phyloP scores from a whole-genome alignment of 2,113 vertebrate genomes.

The Lophura nycthemera region DNA sequence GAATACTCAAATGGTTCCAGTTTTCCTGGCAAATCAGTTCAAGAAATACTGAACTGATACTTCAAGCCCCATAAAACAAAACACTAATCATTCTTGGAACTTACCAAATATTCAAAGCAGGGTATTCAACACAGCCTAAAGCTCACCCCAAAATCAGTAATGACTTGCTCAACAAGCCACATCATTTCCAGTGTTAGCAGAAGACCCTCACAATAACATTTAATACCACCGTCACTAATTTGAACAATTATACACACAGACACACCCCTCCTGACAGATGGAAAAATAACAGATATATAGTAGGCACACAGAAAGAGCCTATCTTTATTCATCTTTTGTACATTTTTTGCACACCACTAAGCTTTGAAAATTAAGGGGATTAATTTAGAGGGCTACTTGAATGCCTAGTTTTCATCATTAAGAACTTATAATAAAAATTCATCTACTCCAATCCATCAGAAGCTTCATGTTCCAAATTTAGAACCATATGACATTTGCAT shows the following conservation, averaged over 20 bases:
- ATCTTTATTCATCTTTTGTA: not conserved
- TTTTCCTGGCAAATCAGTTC: conserved; percentile 13
- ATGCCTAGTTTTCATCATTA: conserved; percentile 58
- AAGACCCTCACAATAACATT: not conserved
- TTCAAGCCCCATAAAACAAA: not conserved
- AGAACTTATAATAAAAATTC: conserved; percentile 62
- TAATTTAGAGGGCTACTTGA: conserved; percentile 49
- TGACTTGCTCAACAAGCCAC: not conserved
- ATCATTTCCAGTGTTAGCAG: not conserved
- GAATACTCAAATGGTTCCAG: conserved; percentile 28
- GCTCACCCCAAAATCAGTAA: not conserved
- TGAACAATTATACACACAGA: not conserved
- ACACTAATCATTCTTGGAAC: not conserved
- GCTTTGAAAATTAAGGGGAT: conserved; percentile 47
- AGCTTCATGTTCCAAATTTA: conserved; percentile 44
- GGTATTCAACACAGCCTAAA: not conserved
- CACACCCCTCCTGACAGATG: not conserved
- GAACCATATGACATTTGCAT: conserved; percentile 62
- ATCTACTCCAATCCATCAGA: conserved; percentile 56
- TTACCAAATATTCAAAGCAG: not conserved
- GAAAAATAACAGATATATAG: not conserved
- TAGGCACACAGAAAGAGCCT: not conserved
- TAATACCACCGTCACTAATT: not conserved
- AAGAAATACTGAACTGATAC: too few species aligned
- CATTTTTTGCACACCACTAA: conserved; percentile 28